phyloP scores from a whole-genome alignment of 2,113 vertebrate species.

The Galeopterus variegatus region DNA sequence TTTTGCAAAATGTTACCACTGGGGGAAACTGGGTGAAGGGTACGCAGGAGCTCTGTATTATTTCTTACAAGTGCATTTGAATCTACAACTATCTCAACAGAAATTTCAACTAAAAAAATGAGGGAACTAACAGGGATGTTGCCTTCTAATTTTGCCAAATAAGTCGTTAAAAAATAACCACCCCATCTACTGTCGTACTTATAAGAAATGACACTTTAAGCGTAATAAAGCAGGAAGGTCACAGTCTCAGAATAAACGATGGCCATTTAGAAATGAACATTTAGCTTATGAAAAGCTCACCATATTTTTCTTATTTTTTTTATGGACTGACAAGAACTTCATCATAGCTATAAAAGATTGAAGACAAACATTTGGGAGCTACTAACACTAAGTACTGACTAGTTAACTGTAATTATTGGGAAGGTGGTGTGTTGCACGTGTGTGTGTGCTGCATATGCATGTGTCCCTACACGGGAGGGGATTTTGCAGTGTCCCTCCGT shows the following conservation, averaged over 20 bases:
- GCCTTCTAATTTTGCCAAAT: constrained; percentile 31
- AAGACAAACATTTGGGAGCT: background rate
- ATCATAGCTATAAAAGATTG: background rate
- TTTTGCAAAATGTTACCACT: background rate
- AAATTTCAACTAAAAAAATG: constrained; percentile 23
- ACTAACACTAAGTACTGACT: background rate
- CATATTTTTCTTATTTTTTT: background rate
- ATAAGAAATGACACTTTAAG: background rate
- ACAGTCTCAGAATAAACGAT: background rate
- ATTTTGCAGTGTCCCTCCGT: background rate
- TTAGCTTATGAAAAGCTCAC: background rate
- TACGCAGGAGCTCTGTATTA: background rate
- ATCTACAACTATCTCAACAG: background rate
- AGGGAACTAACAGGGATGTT: background rate
- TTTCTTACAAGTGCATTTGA: background rate
- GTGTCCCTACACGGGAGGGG: background rate
- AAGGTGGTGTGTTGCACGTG: background rate
- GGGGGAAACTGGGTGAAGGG: background rate
- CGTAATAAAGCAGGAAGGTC: background rate
- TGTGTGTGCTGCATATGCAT: too few species aligned
- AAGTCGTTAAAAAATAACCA: constrained; percentile 46
- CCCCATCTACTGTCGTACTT: background rate
- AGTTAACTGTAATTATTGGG: too few species aligned
- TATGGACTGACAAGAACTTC: background rate
- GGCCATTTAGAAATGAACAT: background rate